Base-by-base conservation (phyloP, 2,888 invertebrate species). In the Sinohyriopsis cumingii region DNA sequence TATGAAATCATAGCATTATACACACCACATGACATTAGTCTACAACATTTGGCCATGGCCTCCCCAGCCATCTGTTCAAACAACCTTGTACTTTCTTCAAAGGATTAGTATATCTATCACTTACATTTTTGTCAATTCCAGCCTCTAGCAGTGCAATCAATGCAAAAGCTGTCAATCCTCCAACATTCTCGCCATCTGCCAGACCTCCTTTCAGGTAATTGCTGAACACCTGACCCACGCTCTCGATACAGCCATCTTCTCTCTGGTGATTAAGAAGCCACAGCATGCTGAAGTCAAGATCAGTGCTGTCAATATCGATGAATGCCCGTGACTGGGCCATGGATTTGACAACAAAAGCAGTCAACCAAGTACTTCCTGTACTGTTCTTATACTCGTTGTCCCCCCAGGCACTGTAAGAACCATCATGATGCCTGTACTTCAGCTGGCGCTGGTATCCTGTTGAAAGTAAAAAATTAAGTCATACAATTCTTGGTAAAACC, bases 381-480 rank as follows among this genome's bases (percentile, higher is more conserved):
- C 73, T 71, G 15, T 72, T 73, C 3, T 65, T 71, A n/a, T 68
- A 72, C 5, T 78, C 76, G 3, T 68, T 76, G 15, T 81, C 79
- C 19, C 89, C 89, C 73, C 87, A 89, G 5, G 89, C 88, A 71
- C 89, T 89, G 80, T 84, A 89, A 0, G 89, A 89, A 6, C 86
- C 84, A 76, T 89, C 89, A 6, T 63, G 66, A 68, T 87, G 94
- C 66, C 94, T 93, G 90, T 95, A 99, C 1, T 95, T 95, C 87
- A 98, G 92, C 86, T 99, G 94, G 68, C 96, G 93, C 87, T 99
- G 99, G 89, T 98, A 98, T 4, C 97, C 91, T 90, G 68, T 19
- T 45, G 12, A 45, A 45, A 45, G 45, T 45, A 15, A 12, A 12
- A 45, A 45, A 45, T 45, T 12, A 45, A 45, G 15, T 45, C 0